Percentiles rank a stretch among this genome's conserved stretches.
Conservation (phyloP, 2,888 invertebrate species). For the Kuschelorhynchus macadamiae region DNA sequence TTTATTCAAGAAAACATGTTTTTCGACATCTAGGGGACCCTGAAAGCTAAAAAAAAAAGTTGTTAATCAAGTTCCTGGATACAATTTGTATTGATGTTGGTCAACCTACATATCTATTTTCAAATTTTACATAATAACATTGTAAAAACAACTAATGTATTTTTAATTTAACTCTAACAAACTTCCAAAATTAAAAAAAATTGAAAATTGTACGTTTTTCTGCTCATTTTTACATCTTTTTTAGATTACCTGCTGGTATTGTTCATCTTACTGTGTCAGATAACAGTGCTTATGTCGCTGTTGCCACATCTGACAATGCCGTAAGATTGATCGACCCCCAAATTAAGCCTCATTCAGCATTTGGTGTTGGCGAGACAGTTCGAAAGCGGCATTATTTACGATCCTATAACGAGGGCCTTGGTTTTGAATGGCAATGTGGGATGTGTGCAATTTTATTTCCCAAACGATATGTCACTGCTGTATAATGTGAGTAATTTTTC, state of each 20-base stretch:
- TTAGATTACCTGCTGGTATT: slow-evolving; percentile 75
- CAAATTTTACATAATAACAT: too few species aligned
- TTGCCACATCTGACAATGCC: slow-evolving; percentile 80
- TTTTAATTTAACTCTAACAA: too few species aligned
- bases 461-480: slow-evolving; percentile 75
- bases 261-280: slow-evolving; percentile 74
- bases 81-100: too few species aligned
- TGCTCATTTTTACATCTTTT: too few species aligned
- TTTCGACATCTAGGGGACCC: too few species aligned
- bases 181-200: too few species aligned
- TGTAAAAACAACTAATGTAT: too few species aligned
- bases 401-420: slow-evolving; percentile 76
- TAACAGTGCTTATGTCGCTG: slow-evolving; percentile 76
- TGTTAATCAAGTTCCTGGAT: too few species aligned
- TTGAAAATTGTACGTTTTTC: too few species aligned
- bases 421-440: slow-evolving; percentile 82
- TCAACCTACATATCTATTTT: too few species aligned
- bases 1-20: too few species aligned
- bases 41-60: too few species aligned
- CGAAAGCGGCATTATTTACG: slow-evolving; percentile 73
- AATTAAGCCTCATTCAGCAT: slow-evolving; percentile 74
- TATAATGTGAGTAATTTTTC: slow-evolving; percentile 76
- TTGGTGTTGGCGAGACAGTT: slow-evolving; percentile 75
- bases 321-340: slow-evolving; percentile 73
- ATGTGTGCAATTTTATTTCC: slow-evolving; percentile 82